Evolutionary conservation across 2,888 invertebrate genomes (phyloP), one percentile per base, ranked within the genome.

Genomic region (Cancer borealis): DNA sequence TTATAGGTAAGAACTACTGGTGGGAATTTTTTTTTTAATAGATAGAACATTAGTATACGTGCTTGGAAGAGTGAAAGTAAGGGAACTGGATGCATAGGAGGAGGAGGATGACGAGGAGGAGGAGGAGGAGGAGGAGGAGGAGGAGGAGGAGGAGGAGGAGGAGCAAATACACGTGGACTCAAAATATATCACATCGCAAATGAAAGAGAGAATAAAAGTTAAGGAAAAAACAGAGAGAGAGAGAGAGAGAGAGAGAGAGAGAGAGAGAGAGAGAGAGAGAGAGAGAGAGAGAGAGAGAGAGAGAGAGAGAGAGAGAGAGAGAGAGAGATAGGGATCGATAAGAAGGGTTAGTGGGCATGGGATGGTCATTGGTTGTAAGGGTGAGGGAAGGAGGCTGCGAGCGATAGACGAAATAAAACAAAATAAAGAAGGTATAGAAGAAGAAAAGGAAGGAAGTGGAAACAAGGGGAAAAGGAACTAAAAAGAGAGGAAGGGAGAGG

Each of bases 161-260:
- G 21, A 73, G 73, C n/a, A 54, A 10, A 21, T 60, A 60, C 21
- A 3, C 17, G 17, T 60, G 60, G 21, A 3, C 4, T 60, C 21
- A 60, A 0, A 21, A 26, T 4, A 10, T n/a, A 66, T 12, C 66
- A 66, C 17, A 17, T 66, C 54, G 54, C 3, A 54, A 54, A 54
- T 54, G 54, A 10, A 54, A 14, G 54, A 54, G 54, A 14, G 54
- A 0, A 54, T 17, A 54, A 17, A 54, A 17, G 17, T 10, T 14
- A 17, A 54, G 54, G n/a, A 17, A 66, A n/a, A 17, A 17, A 79
- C 26, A 73, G 73, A 73, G 73, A 73, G 73, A 73, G 73, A 73
- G 73, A 73, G 73, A 73, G 73, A 79, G 26, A 79, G 79, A 79
- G 79, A 79, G 79, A 79, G 79, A 79, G 79, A 79, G 79, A 79